These are phyloP conservation scores for Halcyon leucocephala DNA, from an alignment of 2,797 vertebrate species.

Conservation along the genomic window DNA sequence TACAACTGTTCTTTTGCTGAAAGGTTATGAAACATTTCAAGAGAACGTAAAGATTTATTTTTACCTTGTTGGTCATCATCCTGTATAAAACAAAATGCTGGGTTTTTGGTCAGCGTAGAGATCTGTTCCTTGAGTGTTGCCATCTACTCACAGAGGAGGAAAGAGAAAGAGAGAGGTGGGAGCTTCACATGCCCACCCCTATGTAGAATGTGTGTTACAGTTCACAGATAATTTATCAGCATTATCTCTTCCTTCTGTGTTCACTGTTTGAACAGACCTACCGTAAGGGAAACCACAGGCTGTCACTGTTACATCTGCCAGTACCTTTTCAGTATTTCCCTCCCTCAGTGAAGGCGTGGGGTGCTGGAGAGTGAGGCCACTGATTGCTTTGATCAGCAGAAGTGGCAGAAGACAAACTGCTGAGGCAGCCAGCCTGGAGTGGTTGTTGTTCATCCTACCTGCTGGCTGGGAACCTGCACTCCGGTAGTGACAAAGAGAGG, in stretches of 20 bases:
- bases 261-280: neutral
- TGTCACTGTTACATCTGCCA: neutral
- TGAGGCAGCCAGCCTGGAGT: neutral
- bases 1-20: neutral
- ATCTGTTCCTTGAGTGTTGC: neutral
- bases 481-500: neutral
- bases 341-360: neutral
- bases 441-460: neutral
- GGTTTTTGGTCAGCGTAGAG: neutral
- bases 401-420: neutral
- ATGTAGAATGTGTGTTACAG: fast-evolving
- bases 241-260: neutral
- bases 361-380: neutral
- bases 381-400: neutral
- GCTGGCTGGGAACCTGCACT: neutral
- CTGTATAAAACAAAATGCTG: neutral
- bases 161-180: neutral
- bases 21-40: neutral
- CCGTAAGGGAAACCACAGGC: neutral
- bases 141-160: neutral
- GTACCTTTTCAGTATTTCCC: neutral
- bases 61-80: neutral
- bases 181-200: neutral
- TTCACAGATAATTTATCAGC: neutral
- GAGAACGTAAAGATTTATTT: neutral